Evolutionary conservation across 2,888 invertebrate genomes (phyloP).

Genomic region (Drosophila picticornis): DNA sequence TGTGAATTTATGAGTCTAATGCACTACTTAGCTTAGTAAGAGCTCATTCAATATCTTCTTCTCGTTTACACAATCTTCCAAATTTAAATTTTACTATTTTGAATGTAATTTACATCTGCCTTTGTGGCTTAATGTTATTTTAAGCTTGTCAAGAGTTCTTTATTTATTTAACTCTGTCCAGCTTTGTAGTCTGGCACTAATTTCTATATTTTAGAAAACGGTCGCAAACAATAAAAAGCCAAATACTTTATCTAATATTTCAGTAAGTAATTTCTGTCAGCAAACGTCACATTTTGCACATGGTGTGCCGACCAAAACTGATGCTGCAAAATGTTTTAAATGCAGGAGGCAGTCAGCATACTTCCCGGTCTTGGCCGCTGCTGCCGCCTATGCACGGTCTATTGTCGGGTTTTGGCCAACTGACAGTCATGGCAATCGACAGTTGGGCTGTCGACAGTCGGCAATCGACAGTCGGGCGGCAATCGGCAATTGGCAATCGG

Average conservation of each 20-base stretch:
- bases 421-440: constrained; percentile 27
- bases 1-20: background rate
- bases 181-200: no score
- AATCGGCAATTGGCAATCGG: constrained; percentile 36
- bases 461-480: constrained; percentile 28
- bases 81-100: background rate
- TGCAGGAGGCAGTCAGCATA: constrained; percentile 67
- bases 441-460: constrained; percentile 27
- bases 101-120: background rate
- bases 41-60: background rate
- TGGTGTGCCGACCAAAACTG: constrained; percentile 22
- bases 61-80: background rate
- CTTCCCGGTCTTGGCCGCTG: constrained; percentile 24
- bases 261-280: background rate
- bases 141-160: background rate
- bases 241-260: background rate
- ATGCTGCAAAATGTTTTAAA: constrained; percentile 71
- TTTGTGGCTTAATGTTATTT: background rate
- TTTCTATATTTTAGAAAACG: background rate
- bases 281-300: background rate
- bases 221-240: background rate
- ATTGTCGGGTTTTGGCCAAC: background rate
- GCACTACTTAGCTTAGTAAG: background rate
- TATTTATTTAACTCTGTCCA: background rate
- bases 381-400: constrained; percentile 2